Evolutionary conservation across 2,797 vertebrate species (phyloP).

Genomic region (Tarsius wallacei): DNA sequence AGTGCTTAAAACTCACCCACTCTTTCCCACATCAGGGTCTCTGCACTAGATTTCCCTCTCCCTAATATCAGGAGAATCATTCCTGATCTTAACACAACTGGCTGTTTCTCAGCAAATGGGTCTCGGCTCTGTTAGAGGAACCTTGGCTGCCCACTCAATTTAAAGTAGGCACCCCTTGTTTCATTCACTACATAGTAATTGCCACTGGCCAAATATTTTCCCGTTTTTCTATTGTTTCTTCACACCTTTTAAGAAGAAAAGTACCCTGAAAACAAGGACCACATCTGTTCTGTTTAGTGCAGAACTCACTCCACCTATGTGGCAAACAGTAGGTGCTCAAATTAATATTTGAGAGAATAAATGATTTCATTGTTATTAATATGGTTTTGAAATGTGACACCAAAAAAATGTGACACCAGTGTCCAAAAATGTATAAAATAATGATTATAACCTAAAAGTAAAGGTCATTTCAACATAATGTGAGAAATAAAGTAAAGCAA

Average conservation of each 20-base stretch:
- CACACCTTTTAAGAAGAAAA: constrained; percentile 3
- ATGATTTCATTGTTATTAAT: constrained; percentile 3
- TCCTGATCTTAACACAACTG: neutral
- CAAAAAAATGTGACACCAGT: no score
- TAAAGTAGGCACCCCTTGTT: neutral
- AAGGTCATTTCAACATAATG: constrained; percentile 1
- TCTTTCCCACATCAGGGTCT: neutral
- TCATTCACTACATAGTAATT: neutral
- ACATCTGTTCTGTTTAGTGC: neutral
- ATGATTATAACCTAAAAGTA: neutral
- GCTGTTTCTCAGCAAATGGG: neutral
- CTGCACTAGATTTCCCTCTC: neutral
- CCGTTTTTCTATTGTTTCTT: neutral
- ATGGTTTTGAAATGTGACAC: neutral
- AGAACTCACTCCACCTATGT: neutral
- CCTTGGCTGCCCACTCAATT: neutral
- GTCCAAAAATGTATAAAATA: neutral
- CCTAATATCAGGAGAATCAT: neutral
- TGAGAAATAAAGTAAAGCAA: neutral
- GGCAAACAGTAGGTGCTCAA: neutral
- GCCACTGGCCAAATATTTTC: neutral
- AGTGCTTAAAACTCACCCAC: neutral
- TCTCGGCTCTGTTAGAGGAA: neutral
- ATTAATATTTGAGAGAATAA: neutral
- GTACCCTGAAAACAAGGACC: neutral